Evolutionary conservation across 2,113 vertebrate species (phyloP), one percentile per base, ranked within the genome.

Genomic region (Dendrocopos noguchii): DNA sequence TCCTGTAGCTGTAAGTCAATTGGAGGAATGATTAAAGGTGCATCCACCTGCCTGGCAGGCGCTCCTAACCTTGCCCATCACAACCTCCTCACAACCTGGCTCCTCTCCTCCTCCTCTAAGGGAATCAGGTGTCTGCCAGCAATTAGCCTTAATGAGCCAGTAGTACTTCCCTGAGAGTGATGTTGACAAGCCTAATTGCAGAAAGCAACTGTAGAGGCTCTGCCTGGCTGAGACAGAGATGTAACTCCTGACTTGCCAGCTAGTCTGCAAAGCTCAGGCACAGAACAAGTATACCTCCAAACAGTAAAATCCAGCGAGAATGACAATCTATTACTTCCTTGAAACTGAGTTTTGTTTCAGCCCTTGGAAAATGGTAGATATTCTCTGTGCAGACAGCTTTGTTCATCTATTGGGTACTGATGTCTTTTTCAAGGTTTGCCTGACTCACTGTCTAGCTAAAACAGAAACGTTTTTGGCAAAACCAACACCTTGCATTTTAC

Each of bases 141-240:
- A 96, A 97, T 97, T 96, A 96, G 74, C 85, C 70, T 60, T 96
- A 94, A 97, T 91, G 89, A 97, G 88, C 39, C 89, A 87, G 50
- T 17, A 93, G 66, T 73, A 74, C 76, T 64, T 95, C 76, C 19
- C 89, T 64, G 77, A 82, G 93, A 91, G 84, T 80, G 81, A 61
- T 87, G 88, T 22, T 78, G 80, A 95, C 82, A 61, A 94, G 77
- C 36, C 74, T 96, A 94, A 95, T 90, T 92, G 80, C 75, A 92
- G 87, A 76, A 76, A 83, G 89, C 47, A 87, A 25, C 36, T 39
- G 50, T 1, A 70, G 60, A 72, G 33, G 34, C 60, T 80, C 20
- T 72, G 76, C 14, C 59, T 88, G 64, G 36, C 57, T 11, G 16
- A 59, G 39, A 57, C 42, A 52, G 73, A 18, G 50, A 65, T 80